Conservation (phyloP, 2,888 invertebrate species). For the Drosophila emarginata region DNA sequence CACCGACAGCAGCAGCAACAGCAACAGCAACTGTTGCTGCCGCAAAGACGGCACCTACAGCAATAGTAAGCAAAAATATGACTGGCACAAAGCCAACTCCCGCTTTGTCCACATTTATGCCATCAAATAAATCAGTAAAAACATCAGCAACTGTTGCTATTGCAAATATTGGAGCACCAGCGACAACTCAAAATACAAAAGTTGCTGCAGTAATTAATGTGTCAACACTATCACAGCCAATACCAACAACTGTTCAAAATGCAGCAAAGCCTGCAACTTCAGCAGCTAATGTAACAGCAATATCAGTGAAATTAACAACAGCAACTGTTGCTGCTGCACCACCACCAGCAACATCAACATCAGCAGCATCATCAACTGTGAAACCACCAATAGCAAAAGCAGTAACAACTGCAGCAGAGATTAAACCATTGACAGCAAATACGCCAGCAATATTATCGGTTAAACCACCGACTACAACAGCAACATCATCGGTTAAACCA, state of each 20-base stretch:
- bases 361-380: slow-evolving; percentile 26
- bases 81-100: slow-evolving; percentile 50
- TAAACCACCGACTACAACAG: not conserved
- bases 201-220: slow-evolving; percentile 12
- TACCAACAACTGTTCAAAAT: not conserved
- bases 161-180: slow-evolving; percentile 22
- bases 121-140: slow-evolving; percentile 18
- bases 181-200: slow-evolving; percentile 30
- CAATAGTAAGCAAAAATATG: slow-evolving; percentile 12
- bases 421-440: slow-evolving; percentile 17
- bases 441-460: slow-evolving; percentile 15
- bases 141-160: slow-evolving; percentile 27
- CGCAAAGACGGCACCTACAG: slow-evolving; percentile 20
- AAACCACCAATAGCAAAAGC: not conserved
- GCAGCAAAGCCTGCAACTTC: slow-evolving; percentile 23
- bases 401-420: not conserved
- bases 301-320: slow-evolving; percentile 8
- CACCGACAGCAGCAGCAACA: slow-evolving; percentile 5
- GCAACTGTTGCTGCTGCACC: not conserved
- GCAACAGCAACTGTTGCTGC: slow-evolving; percentile 12
- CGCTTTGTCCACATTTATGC: slow-evolving; percentile 41
- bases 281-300: slow-evolving; percentile 16
- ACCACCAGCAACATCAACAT: not conserved
- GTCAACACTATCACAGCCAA: not conserved
- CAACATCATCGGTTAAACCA: slow-evolving; percentile 18